These are phyloP conservation scores for Mormyrops attenuatus DNA, from an alignment of 2,797 vertebrate genomes.

Conservation along the genomic window DNA sequence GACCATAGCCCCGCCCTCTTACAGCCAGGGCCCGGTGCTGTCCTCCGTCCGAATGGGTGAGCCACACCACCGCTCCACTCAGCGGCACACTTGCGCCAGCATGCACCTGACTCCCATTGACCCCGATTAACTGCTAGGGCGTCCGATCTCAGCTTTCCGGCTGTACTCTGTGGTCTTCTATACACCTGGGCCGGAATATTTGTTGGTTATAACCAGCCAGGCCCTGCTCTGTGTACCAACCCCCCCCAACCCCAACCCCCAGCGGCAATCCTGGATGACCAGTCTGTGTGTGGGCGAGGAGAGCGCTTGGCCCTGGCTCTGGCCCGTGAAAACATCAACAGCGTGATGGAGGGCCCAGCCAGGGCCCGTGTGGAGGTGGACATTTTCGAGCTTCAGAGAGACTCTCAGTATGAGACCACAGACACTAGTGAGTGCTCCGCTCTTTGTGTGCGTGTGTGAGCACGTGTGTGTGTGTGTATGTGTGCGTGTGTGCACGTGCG, in stretches of 20 bases:
- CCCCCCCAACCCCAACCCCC: slow-evolving; percentile 20
- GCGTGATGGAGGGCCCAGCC: slow-evolving; percentile 65
- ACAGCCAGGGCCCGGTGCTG: slow-evolving; percentile 67
- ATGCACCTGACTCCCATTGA: background rate
- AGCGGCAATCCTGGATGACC: slow-evolving; percentile 85
- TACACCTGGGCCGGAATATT: background rate
- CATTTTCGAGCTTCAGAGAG: slow-evolving; percentile 79
- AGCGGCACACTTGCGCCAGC: background rate
- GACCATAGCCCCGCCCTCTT: slow-evolving; percentile 62
- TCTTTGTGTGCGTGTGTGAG: background rate
- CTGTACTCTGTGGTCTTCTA: background rate
- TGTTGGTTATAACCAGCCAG: background rate
- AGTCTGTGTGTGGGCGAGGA: slow-evolving; percentile 75
- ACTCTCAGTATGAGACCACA: slow-evolving; percentile 87
- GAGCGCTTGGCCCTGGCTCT: slow-evolving; percentile 80
- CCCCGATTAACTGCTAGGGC: background rate
- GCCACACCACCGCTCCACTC: slow-evolving; percentile 26
- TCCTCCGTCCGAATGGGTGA: slow-evolving; percentile 84
- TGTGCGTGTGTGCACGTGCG: background rate
- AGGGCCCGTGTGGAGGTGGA: slow-evolving; percentile 80
- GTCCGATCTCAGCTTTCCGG: background rate
- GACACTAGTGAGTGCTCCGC: slow-evolving; percentile 73
- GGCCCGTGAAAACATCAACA: slow-evolving; percentile 84
- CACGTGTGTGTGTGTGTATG: background rate
- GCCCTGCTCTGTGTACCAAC: background rate